Conservation (phyloP, 2,113 vertebrate species). For the Vanacampus margaritifer region DNA sequence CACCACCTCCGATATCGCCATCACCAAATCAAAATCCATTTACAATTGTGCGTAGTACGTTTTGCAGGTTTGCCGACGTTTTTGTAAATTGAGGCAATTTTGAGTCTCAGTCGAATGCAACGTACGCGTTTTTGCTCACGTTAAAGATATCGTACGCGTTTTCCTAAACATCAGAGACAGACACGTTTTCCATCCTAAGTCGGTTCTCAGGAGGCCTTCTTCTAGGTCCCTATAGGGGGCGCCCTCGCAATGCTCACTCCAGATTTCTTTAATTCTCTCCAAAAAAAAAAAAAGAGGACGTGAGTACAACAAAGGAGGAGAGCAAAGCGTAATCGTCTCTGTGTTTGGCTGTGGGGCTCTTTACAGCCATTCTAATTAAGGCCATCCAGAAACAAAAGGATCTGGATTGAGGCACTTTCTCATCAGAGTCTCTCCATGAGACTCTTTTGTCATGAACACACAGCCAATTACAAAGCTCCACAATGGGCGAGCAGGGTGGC, state of each 20-base stretch:
- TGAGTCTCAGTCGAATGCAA: too few species aligned
- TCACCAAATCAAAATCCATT: not conserved
- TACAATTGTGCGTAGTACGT: not conserved
- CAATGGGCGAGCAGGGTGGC: conserved; percentile 42
- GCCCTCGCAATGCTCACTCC: conserved; percentile 47
- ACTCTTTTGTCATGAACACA: conserved; percentile 67
- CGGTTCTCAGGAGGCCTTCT: conserved; percentile 11
- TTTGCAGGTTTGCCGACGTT: not conserved
- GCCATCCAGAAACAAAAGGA: conserved; percentile 65
- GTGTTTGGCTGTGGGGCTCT: conserved; percentile 53
- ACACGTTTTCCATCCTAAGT: not conserved
- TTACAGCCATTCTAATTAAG: conserved; percentile 72
- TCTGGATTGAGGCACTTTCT: conserved; percentile 64
- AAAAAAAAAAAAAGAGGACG: conserved; percentile 34
- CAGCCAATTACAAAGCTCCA: conserved; percentile 73
- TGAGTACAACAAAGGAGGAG: conserved; percentile 70
- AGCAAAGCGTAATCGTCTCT: conserved; percentile 62
- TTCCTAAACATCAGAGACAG: not conserved
- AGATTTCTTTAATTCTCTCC: conserved; percentile 46
- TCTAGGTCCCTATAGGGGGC: conserved; percentile 39
- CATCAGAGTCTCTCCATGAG: conserved; percentile 66
- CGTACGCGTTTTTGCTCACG: too few species aligned
- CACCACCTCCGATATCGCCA: not conserved
- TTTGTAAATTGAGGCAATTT: not conserved
- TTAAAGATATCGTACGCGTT: too few species aligned